These are phyloP conservation scores for Pachyuromys duprasi DNA, from an alignment of 2,797 vertebrate genomes.

Conservation along the genomic window DNA sequence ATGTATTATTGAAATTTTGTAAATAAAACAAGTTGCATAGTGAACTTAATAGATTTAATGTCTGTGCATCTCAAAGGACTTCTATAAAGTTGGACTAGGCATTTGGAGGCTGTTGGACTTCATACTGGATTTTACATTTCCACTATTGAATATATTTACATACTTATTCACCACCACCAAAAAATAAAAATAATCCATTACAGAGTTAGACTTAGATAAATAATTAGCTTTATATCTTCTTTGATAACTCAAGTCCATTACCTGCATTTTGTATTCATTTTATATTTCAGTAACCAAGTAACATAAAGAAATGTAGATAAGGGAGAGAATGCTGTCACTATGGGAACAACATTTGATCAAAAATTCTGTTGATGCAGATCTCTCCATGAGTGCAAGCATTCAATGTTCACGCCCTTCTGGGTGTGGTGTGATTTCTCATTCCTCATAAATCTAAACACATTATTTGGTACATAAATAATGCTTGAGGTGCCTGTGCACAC, in stretches of 20 bases:
- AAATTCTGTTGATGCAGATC: conserved; percentile 52
- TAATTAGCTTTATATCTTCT: background rate
- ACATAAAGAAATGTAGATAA: conserved; percentile 38
- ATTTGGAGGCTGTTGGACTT: background rate
- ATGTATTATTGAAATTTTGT: background rate
- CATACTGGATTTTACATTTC: background rate
- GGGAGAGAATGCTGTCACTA: background rate
- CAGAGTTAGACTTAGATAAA: background rate
- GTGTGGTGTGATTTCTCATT: conserved; percentile 28
- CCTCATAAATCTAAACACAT: conserved; percentile 37
- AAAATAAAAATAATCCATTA: background rate
- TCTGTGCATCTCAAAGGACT: background rate
- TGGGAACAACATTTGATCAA: conserved; percentile 49
- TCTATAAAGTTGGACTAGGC: background rate
- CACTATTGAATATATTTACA: background rate
- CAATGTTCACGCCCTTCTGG: conserved; percentile 39
- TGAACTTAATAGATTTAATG: background rate
- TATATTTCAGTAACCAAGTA: conserved; percentile 42
- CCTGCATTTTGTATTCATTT: background rate
- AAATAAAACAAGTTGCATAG: background rate
- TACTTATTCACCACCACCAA: background rate
- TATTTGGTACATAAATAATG: conserved; percentile 58
- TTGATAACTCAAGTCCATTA: background rate
- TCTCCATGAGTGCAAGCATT: background rate
- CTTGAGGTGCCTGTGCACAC: background rate